Evolutionary conservation across 2,797 vertebrate genomes (phyloP).

Genomic region (Trachurus trachurus): DNA sequence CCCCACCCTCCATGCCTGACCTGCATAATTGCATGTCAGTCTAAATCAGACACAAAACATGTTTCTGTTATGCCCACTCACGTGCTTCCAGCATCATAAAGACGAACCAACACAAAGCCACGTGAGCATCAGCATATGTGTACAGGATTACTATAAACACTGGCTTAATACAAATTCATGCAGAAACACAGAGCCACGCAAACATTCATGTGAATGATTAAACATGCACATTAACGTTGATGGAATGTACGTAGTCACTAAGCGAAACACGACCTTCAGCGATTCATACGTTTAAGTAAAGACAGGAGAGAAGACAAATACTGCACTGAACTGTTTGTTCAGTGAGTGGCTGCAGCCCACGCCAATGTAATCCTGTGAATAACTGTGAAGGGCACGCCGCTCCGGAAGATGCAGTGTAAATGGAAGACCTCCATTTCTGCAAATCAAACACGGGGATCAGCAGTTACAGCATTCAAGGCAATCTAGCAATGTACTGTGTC

Average conservation of each 20-base stretch:
- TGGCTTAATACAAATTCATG: slow-evolving; percentile 24
- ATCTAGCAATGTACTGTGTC: background rate
- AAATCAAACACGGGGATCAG: background rate
- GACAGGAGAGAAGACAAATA: background rate
- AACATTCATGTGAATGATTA: background rate
- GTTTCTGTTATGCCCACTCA: slow-evolving; percentile 6
- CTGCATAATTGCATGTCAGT: background rate
- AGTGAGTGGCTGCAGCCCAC: background rate
- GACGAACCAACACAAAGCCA: slow-evolving; percentile 22
- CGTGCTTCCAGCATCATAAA: slow-evolving; percentile 16
- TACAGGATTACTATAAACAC: slow-evolving; percentile 27
- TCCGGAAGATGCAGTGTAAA: slow-evolving; percentile 1
- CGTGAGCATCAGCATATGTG: slow-evolving; percentile 21
- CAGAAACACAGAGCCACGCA: slow-evolving; percentile 5
- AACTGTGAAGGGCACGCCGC: slow-evolving; percentile 18
- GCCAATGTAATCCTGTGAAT: slow-evolving; percentile 1
- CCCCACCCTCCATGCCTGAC: slow-evolving; percentile 5
- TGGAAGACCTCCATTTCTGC: background rate
- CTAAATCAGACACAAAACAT: slow-evolving; percentile 43
- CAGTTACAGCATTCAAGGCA: background rate
- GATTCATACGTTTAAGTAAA: background rate
- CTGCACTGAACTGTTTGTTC: background rate
- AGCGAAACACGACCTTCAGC: background rate
- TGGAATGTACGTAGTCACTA: background rate
- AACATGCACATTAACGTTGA: background rate